Conservation (phyloP, 2,888 invertebrate species). For the Frankliniella intonsa region DNA sequence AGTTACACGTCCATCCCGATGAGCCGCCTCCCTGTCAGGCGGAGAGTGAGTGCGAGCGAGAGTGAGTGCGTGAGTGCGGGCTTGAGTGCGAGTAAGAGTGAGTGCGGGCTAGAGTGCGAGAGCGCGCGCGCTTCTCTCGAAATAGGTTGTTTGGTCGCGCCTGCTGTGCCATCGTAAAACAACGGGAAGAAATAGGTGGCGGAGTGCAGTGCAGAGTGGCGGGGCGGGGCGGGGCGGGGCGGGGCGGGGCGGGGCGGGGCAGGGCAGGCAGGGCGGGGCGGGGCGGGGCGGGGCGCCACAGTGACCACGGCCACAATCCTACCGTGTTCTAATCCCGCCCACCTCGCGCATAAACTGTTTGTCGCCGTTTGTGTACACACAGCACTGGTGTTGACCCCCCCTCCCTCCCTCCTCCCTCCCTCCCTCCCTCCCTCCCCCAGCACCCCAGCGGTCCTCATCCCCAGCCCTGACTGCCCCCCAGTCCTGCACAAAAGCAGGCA, state of each 20-base stretch:
- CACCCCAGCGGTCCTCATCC: too few relatives aligned
- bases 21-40: background rate
- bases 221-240: conserved; percentile 35
- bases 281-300: conserved; percentile 40
- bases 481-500: too few relatives aligned
- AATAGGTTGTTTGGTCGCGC: too few relatives aligned
- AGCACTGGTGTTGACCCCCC: too few relatives aligned
- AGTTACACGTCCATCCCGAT: too few relatives aligned
- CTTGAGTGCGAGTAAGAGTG: background rate
- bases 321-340: conserved; percentile 42
- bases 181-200: background rate
- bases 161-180: background rate
- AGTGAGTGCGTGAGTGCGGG: background rate
- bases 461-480: too few relatives aligned
- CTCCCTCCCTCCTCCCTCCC: too few relatives aligned
- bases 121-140: background rate
- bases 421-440: too few relatives aligned
- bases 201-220: background rate
- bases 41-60: background rate
- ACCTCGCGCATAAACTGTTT: background rate
- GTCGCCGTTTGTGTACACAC: background rate
- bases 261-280: conserved; percentile 33
- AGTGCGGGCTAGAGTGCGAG: background rate
- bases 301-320: conserved; percentile 41
- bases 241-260: conserved; percentile 34